Percentiles rank a stretch among this genome's conserved stretches.
phyloP scores from a whole-genome alignment of 2,797 vertebrate genomes.

The Sebastes paucispinis region DNA sequence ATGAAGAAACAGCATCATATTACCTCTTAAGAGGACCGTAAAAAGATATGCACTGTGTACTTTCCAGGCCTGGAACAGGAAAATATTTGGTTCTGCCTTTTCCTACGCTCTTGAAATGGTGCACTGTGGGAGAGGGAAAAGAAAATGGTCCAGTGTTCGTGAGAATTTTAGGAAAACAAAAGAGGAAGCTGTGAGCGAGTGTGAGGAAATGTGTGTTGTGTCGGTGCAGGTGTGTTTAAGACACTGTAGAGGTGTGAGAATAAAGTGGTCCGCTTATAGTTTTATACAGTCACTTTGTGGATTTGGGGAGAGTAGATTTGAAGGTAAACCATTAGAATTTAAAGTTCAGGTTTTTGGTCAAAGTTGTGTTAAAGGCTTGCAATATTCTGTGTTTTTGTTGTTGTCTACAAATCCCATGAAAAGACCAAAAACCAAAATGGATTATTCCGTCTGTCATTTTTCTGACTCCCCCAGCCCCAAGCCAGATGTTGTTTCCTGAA shows the following conservation, averaged over 20 bases:
- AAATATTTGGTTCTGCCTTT: constrained; percentile 55
- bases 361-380: background rate
- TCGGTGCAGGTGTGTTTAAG: constrained; percentile 12
- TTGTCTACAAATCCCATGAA: background rate
- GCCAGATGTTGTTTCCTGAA: background rate
- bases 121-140: constrained; percentile 24
- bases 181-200: constrained; percentile 12
- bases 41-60: constrained; percentile 64
- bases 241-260: background rate
- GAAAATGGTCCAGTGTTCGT: constrained; percentile 24
- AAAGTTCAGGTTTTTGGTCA: background rate
- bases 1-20: constrained; percentile 75
- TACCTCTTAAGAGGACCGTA: constrained; percentile 67
- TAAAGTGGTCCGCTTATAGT: too few relatives aligned
- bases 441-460: too few relatives aligned
- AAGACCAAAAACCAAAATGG: background rate
- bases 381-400: background rate
- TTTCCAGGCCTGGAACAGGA: constrained; percentile 47
- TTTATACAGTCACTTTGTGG: too few relatives aligned
- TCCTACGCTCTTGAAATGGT: constrained; percentile 37
- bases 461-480: background rate
- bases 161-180: constrained; percentile 29
- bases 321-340: background rate
- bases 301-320: too few relatives aligned
- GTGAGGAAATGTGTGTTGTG: constrained; percentile 16